These are phyloP conservation scores for Centropyge bicolor DNA, from an alignment of 2,797 vertebrate genomes.

Conservation along the genomic window DNA sequence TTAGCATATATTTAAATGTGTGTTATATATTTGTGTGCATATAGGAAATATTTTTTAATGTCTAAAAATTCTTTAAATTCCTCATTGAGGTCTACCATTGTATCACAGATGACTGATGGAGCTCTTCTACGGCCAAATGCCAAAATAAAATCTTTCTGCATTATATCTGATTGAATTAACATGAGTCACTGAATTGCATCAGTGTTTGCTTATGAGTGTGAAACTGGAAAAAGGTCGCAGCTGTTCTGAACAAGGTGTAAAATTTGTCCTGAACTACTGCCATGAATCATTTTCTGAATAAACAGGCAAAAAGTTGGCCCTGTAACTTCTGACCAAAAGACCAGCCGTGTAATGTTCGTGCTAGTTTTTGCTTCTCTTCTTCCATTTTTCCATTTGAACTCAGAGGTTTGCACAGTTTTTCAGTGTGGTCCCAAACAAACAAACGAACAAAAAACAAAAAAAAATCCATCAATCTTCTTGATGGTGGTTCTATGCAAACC, in stretches of 20 bases:
- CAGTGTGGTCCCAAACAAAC: no score
- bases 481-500: background rate
- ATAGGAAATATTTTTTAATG: background rate
- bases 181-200: background rate
- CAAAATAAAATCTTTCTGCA: background rate
- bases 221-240: background rate
- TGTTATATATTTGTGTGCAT: background rate
- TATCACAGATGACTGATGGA: background rate
- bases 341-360: background rate
- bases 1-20: background rate
- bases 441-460: no score
- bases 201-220: background rate
- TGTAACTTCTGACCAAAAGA: background rate
- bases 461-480: background rate
- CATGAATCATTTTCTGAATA: background rate
- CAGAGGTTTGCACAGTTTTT: background rate
- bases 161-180: background rate
- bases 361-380: no score
- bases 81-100: background rate
- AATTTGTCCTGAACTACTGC: background rate
- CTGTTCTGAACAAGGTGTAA: background rate
- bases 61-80: background rate
- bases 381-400: background rate
- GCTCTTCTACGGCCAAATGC: background rate
- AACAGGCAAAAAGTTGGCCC: background rate